Evolutionary conservation across 2,797 vertebrate species (phyloP).

Genomic region (Cheirogaleus major): DNA sequence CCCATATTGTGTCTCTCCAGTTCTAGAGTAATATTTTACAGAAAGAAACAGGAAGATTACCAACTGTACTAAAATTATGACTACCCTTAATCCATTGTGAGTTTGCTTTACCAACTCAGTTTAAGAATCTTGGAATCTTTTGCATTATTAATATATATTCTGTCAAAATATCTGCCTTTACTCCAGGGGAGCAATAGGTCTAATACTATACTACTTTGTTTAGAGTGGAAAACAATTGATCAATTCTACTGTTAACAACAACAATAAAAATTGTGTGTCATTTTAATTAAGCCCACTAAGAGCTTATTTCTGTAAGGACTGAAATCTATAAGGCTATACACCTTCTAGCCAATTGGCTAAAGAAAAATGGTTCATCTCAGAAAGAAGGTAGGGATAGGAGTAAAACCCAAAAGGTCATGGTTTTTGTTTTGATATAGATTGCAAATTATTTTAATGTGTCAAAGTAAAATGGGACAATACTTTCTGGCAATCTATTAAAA

Average conservation of each 20-base stretch:
- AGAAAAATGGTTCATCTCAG: not conserved
- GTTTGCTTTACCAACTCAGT: not conserved
- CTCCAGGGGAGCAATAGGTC: fast-evolving
- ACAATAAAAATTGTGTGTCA: not conserved
- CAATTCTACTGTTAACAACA: not conserved
- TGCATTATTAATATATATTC: not conserved
- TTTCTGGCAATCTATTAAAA: not conserved
- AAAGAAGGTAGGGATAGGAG: not conserved
- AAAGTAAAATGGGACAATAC: not conserved
- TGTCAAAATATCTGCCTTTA: not conserved
- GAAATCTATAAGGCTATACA: not conserved
- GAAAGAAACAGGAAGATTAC: not conserved
- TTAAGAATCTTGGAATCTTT: not conserved
- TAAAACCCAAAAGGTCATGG: not conserved
- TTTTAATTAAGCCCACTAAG: not conserved
- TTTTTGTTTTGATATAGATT: not conserved
- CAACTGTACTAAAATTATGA: not conserved
- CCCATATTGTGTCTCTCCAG: not conserved
- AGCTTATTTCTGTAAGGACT: not conserved
- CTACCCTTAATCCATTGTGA: not conserved
- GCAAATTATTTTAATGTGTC: not conserved
- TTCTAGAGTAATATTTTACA: not conserved
- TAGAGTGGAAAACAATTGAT: not conserved
- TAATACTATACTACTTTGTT: not conserved
- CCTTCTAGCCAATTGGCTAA: not conserved